phyloP scores from a whole-genome alignment of 2,113 vertebrate genomes.

The Rhea americana region DNA sequence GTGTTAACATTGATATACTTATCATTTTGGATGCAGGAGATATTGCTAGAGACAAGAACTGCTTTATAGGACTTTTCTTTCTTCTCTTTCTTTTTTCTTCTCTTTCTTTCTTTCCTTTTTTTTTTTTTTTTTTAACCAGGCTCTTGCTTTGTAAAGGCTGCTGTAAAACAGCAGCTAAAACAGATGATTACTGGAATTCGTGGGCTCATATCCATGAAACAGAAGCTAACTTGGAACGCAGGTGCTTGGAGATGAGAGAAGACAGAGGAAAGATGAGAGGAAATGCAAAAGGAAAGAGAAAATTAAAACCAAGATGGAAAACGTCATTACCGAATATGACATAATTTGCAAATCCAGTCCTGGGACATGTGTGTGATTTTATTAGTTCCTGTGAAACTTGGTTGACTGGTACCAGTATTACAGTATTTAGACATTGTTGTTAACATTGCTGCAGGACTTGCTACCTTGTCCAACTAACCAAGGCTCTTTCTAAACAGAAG shows the following conservation, averaged over 20 bases:
- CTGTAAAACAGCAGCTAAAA: background rate
- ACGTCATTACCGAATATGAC: background rate
- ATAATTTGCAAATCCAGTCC: background rate
- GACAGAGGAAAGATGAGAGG: background rate
- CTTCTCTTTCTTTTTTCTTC: background rate
- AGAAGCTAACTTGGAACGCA: background rate
- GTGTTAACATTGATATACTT: background rate
- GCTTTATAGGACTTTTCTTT: background rate
- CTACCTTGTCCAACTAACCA: background rate
- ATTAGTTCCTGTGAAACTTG: background rate
- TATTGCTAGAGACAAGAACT: background rate
- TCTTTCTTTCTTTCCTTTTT: background rate
- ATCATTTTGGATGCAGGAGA: background rate
- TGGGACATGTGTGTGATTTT: background rate
- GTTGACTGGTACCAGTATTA: background rate
- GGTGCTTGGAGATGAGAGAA: background rate
- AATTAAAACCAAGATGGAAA: conserved; percentile 15
- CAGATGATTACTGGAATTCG: background rate
- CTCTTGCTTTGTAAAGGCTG: background rate
- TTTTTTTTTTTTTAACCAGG: background rate
- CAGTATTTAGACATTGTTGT: background rate
- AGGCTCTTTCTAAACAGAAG: background rate
- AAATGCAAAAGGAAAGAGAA: background rate
- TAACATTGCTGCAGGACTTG: background rate
- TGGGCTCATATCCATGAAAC: background rate